Conservation (phyloP, 1,140 invertebrate species). For the Cotesia chilonis region DNA sequence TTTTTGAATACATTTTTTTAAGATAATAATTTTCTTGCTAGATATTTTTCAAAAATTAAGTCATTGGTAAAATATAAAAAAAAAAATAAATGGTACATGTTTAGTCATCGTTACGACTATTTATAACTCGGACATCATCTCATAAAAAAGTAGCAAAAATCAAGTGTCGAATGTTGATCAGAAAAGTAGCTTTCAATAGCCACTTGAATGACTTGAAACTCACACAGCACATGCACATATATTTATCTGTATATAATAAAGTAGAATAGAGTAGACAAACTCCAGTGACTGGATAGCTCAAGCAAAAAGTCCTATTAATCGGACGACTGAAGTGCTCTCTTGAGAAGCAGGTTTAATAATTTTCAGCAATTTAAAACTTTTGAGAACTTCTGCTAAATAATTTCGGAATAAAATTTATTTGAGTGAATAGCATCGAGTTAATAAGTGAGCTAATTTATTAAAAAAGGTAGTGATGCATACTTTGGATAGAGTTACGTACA, state of each 20-base stretch:
- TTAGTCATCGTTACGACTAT: too few species aligned
- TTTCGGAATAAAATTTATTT: background rate
- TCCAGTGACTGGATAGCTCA: background rate
- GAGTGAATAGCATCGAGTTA: background rate
- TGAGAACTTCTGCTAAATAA: background rate
- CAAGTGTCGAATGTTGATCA: background rate
- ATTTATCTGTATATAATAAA: background rate
- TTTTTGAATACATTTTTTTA: too few species aligned
- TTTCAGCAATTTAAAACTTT: too few species aligned
- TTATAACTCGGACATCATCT: background rate
- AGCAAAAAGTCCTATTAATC: constrained; percentile 11
- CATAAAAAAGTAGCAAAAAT: constrained; percentile 6
- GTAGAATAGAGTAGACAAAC: constrained; percentile 6
- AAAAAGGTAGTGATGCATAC: background rate
- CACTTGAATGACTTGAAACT: constrained; percentile 3
- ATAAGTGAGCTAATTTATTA: background rate
- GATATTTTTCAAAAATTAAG: too few species aligned
- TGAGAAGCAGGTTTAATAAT: too few species aligned
- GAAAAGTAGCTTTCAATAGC: constrained; percentile 2
- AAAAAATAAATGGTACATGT: too few species aligned
- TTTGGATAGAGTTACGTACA: constrained; percentile 4
- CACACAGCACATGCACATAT: background rate
- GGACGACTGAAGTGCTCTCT: too few species aligned
- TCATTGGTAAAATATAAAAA: too few species aligned
- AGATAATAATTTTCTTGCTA: too few species aligned